Percentiles rank a stretch among this genome's conserved stretches.
These are phyloP conservation scores for Drosophila sordidapex DNA, from an alignment of 2,888 invertebrate species.

Conservation along the genomic window DNA sequence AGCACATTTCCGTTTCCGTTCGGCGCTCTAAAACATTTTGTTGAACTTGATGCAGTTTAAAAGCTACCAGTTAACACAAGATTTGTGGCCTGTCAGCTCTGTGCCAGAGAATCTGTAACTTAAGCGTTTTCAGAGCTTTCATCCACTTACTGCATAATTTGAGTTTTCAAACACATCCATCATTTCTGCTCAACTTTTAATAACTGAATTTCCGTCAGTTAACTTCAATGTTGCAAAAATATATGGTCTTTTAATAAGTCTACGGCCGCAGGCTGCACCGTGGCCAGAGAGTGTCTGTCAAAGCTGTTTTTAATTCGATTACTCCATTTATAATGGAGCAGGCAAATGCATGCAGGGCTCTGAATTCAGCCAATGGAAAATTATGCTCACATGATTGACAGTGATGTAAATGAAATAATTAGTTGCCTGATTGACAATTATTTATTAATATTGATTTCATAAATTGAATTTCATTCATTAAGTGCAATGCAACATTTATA, in stretches of 20 bases:
- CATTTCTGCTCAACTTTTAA: constrained; percentile 57
- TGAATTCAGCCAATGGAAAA: constrained; percentile 8
- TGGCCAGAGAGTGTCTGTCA: constrained; percentile 33
- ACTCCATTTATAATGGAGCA: constrained; percentile 29
- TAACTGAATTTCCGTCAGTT: constrained; percentile 74
- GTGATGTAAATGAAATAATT: neutral
- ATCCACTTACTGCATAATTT: constrained; percentile 46
- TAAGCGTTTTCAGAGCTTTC: constrained; percentile 9
- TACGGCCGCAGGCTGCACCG: constrained; percentile 53
- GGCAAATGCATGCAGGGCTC: neutral
- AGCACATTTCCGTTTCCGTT: constrained; percentile 70
- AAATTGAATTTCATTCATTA: neutral
- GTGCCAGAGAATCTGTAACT: constrained; percentile 21
- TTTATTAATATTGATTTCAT: neutral
- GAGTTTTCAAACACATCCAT: constrained; percentile 58
- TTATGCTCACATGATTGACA: neutral
- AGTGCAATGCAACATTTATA: neutral
- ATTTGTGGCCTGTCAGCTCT: constrained; percentile 39
- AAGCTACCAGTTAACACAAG: constrained; percentile 34
- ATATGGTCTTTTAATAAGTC: constrained; percentile 72
- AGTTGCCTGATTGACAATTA: neutral
- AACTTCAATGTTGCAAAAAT: constrained; percentile 53
- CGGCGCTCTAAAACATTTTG: constrained; percentile 28
- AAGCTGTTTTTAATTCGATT: constrained; percentile 36
- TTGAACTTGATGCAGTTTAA: constrained; percentile 26